These are phyloP conservation scores for Cordylochernes scorpioides DNA, from an alignment of 2,888 invertebrate species.

Conservation along the genomic window DNA sequence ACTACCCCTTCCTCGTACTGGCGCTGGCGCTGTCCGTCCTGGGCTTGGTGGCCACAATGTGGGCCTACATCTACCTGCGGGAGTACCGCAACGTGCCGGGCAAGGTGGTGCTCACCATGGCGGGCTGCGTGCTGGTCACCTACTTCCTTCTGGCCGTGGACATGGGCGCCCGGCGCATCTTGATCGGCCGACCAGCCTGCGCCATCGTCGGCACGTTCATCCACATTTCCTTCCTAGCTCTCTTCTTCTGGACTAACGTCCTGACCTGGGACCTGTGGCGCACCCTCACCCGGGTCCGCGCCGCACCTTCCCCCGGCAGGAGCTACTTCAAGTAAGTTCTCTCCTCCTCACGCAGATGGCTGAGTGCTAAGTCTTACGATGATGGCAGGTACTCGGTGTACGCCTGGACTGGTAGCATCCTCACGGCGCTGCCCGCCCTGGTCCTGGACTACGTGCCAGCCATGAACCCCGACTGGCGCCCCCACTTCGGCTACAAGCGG, in stretches of 20 bases:
- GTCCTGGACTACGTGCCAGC: no score
- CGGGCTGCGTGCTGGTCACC: constrained; percentile 8
- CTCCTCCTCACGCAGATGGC: no score
- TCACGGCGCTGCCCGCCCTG: constrained; percentile 6
- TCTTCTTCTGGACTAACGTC: constrained; percentile 23
- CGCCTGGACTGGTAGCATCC: constrained; percentile 7
- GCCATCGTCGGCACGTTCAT: constrained; percentile 17
- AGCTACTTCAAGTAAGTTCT: no score
- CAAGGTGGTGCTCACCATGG: constrained; percentile 11
- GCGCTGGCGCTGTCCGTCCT: no score
- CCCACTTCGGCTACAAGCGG: constrained; percentile 8
- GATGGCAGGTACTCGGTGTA: constrained; percentile 9
- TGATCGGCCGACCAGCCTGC: no score
- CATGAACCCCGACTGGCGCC: constrained; percentile 6
- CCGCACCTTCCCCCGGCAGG: constrained; percentile 1
- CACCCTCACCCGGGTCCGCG: constrained; percentile 14
- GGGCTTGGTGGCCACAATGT: no score
- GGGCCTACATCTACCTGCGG: constrained; percentile 3
- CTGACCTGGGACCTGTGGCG: constrained; percentile 21
- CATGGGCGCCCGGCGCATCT: constrained; percentile 2
- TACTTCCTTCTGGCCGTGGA: constrained; percentile 10
- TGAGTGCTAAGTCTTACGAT: background rate
- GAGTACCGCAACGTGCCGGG: constrained; percentile 12
- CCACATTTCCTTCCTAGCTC: constrained; percentile 20
- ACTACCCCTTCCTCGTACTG: no score